Evolutionary conservation across 2,797 vertebrate species (phyloP).

Genomic region (Poecilia velifera): DNA sequence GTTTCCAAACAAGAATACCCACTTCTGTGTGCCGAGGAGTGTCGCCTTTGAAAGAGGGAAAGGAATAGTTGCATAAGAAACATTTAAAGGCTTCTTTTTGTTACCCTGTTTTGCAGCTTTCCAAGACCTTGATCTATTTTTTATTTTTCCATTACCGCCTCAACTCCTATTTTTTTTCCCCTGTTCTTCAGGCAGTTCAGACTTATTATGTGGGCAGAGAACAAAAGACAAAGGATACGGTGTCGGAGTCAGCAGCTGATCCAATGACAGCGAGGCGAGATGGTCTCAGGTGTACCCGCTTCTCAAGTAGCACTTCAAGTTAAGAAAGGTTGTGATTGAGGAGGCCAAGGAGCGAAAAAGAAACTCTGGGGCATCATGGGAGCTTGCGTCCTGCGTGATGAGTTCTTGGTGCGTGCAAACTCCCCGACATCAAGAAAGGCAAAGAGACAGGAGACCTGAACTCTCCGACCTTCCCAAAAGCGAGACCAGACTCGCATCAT

Average conservation of each 20-base stretch:
- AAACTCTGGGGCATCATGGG: slow-evolving; percentile 45
- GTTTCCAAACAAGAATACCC: slow-evolving; percentile 78
- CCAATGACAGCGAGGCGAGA: slow-evolving; percentile 65
- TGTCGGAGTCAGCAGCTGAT: slow-evolving; percentile 68
- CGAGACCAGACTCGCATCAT: slow-evolving; percentile 45
- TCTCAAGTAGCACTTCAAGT: slow-evolving; percentile 68
- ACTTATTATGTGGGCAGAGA: slow-evolving; percentile 70
- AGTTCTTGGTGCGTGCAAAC: slow-evolving; percentile 45
- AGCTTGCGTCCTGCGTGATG: slow-evolving; percentile 62
- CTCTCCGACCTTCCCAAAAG: slow-evolving; percentile 55
- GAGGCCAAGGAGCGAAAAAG: slow-evolving; percentile 40
- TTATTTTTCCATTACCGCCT: slow-evolving; percentile 33
- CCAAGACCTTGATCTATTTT: slow-evolving; percentile 70
- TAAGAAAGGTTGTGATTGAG: slow-evolving; percentile 45
- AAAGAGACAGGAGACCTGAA: slow-evolving; percentile 61
- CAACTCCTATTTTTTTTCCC: slow-evolving; percentile 34
- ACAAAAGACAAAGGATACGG: slow-evolving; percentile 56
- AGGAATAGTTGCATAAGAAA: slow-evolving; percentile 73
- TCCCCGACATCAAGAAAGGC: slow-evolving; percentile 60
- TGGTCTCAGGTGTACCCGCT: slow-evolving; percentile 74
- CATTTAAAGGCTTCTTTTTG: slow-evolving; percentile 61
- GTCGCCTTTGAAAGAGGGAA: slow-evolving; percentile 68
- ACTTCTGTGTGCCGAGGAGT: slow-evolving; percentile 68
- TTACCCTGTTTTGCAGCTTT: slow-evolving; percentile 43
- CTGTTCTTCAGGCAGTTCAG: slow-evolving; percentile 60